These are phyloP conservation scores for Tetragonula carbonaria DNA, from an alignment of 2,888 invertebrate species.

Conservation along the genomic window DNA sequence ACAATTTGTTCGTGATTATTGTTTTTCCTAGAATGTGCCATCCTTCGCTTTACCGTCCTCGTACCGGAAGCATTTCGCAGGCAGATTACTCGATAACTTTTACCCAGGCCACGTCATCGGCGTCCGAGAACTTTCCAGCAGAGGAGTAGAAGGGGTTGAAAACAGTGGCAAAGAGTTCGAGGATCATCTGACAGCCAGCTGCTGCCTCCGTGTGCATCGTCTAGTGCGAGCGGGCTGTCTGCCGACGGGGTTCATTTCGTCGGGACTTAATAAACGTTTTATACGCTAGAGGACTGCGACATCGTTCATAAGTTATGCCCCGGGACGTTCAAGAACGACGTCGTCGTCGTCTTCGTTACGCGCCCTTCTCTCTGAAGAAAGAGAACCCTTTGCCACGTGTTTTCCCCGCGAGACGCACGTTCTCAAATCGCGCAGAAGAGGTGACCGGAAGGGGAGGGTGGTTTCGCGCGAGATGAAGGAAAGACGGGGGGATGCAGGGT, in stretches of 20 bases:
- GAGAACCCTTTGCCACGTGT: background rate
- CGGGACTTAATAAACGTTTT: slow-evolving; percentile 70
- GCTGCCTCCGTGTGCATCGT: slow-evolving; percentile 38
- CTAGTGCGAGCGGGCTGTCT: slow-evolving; percentile 29
- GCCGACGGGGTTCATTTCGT: slow-evolving; percentile 62
- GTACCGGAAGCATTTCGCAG: slow-evolving; percentile 25
- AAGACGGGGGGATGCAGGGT: background rate
- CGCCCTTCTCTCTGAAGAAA: slow-evolving; percentile 10
- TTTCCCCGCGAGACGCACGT: background rate
- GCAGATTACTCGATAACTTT: slow-evolving; percentile 65
- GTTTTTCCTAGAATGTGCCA: background rate
- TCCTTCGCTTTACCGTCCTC: background rate
- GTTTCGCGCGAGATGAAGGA: background rate
- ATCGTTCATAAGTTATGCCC: slow-evolving; percentile 58
- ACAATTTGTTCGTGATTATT: background rate
- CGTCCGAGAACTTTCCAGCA: slow-evolving; percentile 53
- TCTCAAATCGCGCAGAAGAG: background rate
- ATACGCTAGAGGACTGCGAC: slow-evolving; percentile 51
- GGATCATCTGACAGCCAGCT: slow-evolving; percentile 59
- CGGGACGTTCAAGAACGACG: slow-evolving; percentile 54
- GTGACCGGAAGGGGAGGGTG: background rate
- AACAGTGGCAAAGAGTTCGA: slow-evolving; percentile 42
- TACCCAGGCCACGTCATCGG: slow-evolving; percentile 40
- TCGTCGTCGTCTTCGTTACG: slow-evolving; percentile 30
- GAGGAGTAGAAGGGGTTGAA: slow-evolving; percentile 13